These are phyloP conservation scores for Trissoscelio sp. DNA, from an alignment of 2,888 invertebrate species.

Conservation along the genomic window DNA sequence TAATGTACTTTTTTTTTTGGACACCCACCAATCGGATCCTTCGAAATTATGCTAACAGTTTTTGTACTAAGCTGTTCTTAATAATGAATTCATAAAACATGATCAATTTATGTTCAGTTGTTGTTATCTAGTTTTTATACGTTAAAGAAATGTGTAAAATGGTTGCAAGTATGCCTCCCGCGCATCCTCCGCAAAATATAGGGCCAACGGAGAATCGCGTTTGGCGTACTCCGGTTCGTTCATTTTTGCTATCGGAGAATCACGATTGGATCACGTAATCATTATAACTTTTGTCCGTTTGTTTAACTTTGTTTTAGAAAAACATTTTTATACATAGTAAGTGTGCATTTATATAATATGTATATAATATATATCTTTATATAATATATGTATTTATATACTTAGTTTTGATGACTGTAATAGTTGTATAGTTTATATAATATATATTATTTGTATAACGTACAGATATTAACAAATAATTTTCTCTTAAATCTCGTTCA, in stretches of 20 bases:
- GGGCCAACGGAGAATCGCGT: slow-evolving; percentile 80
- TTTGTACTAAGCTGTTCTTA: slow-evolving; percentile 1
- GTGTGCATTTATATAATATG: slow-evolving; percentile 70
- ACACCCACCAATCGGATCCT: slow-evolving; percentile 67
- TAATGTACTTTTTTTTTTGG: slow-evolving; percentile 64
- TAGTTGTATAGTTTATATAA: slow-evolving; percentile 73
- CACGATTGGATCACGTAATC: slow-evolving; percentile 16
- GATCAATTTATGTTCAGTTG: too few relatives aligned
- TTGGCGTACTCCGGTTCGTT: slow-evolving; percentile 75
- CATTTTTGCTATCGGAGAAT: slow-evolving; percentile 11
- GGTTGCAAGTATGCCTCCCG: slow-evolving; percentile 76
- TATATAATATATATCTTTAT: slow-evolving; percentile 74
- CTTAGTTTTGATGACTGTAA: slow-evolving; percentile 72
- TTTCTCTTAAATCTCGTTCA: slow-evolving; percentile 74
- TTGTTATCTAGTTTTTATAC: too few relatives aligned
- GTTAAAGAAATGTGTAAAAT: neutral
- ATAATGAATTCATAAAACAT: too few relatives aligned
- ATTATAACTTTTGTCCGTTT: neutral
- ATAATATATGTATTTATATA: slow-evolving; percentile 70
- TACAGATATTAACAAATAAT: slow-evolving; percentile 76
- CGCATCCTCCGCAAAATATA: slow-evolving; percentile 78
- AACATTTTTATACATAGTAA: slow-evolving; percentile 58
- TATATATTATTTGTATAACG: slow-evolving; percentile 75
- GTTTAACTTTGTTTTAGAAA: slow-evolving; percentile 42
- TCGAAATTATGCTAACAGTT: neutral